Conservation (phyloP, 2,797 vertebrate genomes). For the Aplochiton taeniatus region DNA sequence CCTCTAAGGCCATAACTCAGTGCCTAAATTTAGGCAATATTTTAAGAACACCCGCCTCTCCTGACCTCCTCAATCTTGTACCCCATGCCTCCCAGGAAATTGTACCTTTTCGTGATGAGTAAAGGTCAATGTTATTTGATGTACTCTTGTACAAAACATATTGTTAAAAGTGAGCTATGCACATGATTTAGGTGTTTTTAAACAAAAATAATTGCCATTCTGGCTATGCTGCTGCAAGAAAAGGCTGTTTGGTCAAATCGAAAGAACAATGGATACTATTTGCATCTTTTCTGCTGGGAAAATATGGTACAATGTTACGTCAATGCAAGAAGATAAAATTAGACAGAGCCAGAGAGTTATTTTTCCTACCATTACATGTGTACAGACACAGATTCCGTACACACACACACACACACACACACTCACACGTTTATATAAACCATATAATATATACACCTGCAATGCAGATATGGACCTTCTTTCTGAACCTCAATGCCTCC, state of each 20-base stretch:
- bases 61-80: neutral
- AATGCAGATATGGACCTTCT: neutral
- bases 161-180: constrained; percentile 21
- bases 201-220: constrained; percentile 22
- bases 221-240: constrained; percentile 34
- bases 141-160: no score
- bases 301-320: constrained; percentile 21
- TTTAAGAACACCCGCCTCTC: constrained; percentile 62
- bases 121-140: constrained; percentile 45
- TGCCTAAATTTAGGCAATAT: constrained; percentile 84
- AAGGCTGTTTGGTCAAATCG: constrained; percentile 9
- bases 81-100: constrained; percentile 43
- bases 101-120: constrained; percentile 76
- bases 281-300: no score
- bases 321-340: constrained; percentile 16
- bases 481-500: constrained; percentile 31
- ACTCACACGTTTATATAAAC: no score
- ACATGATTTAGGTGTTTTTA: constrained; percentile 57
- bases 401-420: neutral
- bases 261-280: no score
- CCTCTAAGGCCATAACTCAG: constrained; percentile 72
- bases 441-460: no score
- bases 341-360: constrained; percentile 19
- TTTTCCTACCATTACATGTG: constrained; percentile 3
- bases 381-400: constrained; percentile 14